Evolutionary conservation across 2,888 invertebrate genomes (phyloP).

Genomic region (Cheilosia urbana): DNA sequence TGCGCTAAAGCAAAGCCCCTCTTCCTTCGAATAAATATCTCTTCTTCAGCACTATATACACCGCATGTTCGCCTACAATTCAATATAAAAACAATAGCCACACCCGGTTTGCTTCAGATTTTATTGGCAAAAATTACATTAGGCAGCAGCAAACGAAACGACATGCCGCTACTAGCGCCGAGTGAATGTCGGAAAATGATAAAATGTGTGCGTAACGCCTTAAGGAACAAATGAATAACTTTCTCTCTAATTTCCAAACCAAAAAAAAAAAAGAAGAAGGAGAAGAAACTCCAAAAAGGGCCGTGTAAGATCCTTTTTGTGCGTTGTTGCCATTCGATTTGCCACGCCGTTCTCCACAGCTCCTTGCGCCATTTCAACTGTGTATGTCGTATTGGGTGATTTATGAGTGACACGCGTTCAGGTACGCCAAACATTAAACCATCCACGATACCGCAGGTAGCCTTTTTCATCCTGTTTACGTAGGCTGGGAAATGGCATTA

Average conservation of each 20-base stretch:
- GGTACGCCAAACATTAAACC: conserved; percentile 73
- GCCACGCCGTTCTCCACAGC: conserved; percentile 21
- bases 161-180: conserved; percentile 25
- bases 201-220: conserved; percentile 69
- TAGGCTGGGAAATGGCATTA: conserved; percentile 37
- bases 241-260: conserved; percentile 45
- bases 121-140: conserved; percentile 73
- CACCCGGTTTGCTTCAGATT: conserved; percentile 67
- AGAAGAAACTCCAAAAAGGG: conserved; percentile 23
- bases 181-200: conserved; percentile 60
- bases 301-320: conserved; percentile 36
- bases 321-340: conserved; percentile 24
- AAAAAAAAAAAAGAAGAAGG: conserved; percentile 4
- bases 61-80: conserved; percentile 51
- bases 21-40: not conserved
- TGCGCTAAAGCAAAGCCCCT: conserved; percentile 26
- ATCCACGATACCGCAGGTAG: conserved; percentile 63
- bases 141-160: conserved; percentile 48
- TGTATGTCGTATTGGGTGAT: conserved; percentile 70
- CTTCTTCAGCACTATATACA: conserved; percentile 12
- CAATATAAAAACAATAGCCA: conserved; percentile 68
- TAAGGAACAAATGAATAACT: conserved; percentile 58
- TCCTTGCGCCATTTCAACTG: conserved; percentile 58
- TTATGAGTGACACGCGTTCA: conserved; percentile 74
- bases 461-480: conserved; percentile 35